A percentile compares a stretch with the other conserved stretches of the same genome.
Evolutionary conservation across 1,140 invertebrate species (phyloP).

Genomic region (Hypsibius dujardini): DNA sequence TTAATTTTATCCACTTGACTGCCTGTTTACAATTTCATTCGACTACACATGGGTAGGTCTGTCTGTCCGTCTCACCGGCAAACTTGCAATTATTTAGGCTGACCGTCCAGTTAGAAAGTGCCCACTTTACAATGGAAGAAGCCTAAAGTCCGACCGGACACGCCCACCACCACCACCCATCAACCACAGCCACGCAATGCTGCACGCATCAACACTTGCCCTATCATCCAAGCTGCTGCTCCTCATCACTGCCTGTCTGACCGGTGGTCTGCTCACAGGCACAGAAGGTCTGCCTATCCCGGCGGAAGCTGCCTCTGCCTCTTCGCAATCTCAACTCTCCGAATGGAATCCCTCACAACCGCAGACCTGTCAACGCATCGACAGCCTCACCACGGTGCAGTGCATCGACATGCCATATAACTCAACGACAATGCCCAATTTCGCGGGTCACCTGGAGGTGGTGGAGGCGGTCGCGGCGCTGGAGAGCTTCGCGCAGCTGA

Average conservation of each 20-base stretch:
- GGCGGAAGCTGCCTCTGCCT: not conserved
- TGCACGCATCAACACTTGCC: constrained; percentile 2
- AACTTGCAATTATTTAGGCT: too few species aligned
- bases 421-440: constrained; percentile 32
- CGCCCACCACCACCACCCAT: not conserved
- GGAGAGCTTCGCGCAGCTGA: constrained; percentile 20
- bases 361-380: constrained; percentile 19
- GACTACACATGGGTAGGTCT: too few species aligned
- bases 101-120: too few species aligned
- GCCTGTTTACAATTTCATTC: too few species aligned
- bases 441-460: constrained; percentile 30
- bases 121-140: too few species aligned
- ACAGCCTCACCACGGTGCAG: constrained; percentile 29
- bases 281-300: not conserved
- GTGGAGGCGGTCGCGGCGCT: constrained; percentile 28
- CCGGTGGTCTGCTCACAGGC: not conserved
- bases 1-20: too few species aligned
- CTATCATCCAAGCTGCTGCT: not conserved
- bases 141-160: not conserved
- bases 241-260: not conserved
- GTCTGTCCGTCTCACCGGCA: too few species aligned
- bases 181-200: not conserved
- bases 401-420: constrained; percentile 32
- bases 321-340: not conserved
- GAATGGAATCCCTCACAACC: not conserved